Conservation (phyloP, 2,888 invertebrate genomes). For the Protonemura montana region DNA sequence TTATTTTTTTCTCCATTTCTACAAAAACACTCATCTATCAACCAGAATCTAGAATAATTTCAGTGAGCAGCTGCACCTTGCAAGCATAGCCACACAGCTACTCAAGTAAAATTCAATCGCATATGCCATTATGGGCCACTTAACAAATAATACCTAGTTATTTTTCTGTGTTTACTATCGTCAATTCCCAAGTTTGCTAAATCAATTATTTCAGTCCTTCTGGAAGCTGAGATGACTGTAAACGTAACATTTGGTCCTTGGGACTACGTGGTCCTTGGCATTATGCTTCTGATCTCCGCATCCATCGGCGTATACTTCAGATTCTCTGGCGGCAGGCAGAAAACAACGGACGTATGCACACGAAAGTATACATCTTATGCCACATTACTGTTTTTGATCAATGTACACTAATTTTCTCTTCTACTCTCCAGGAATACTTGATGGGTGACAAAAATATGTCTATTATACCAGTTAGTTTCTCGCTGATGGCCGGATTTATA, state of each 20-base stretch:
- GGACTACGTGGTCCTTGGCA: constrained; percentile 79
- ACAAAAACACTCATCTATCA: background rate
- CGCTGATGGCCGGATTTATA: constrained; percentile 92
- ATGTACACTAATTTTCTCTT: background rate
- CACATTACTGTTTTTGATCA: too few species aligned
- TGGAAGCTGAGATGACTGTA: background rate
- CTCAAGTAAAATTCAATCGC: background rate
- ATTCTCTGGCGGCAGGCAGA: constrained; percentile 84
- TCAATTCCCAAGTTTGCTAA: background rate
- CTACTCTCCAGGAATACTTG: constrained; percentile 75
- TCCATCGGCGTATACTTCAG: constrained; percentile 85
- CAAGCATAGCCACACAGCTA: background rate
- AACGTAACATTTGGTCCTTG: constrained; percentile 49
- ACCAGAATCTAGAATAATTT: background rate
- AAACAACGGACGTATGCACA: constrained; percentile 74
- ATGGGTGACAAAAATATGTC: constrained; percentile 83
- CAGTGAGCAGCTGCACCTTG: background rate
- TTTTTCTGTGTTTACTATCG: background rate
- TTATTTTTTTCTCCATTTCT: background rate
- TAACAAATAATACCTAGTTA: background rate
- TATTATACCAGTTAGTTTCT: constrained; percentile 82
- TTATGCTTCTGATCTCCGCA: constrained; percentile 75
- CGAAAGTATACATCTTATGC: too few species aligned
- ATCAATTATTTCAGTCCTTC: background rate
- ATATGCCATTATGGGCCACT: background rate